A percentile compares a stretch with the other conserved stretches of the same genome.
These are phyloP conservation scores for Drosophila infuscata DNA, from an alignment of 2,888 invertebrate species.

Conservation along the genomic window DNA sequence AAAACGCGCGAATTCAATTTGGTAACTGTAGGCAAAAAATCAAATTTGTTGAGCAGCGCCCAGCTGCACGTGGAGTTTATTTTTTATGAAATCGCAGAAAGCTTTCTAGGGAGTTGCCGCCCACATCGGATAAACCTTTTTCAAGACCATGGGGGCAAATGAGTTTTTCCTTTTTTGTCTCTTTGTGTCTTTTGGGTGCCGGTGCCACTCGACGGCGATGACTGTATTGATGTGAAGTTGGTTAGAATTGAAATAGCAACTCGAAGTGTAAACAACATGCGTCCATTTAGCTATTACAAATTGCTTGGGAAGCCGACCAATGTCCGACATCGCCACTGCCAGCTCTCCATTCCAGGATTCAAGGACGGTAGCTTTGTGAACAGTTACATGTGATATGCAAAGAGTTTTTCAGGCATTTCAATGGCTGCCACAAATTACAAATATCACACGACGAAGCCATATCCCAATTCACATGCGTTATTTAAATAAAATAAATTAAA, in stretches of 20 bases:
- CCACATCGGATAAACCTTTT: slow-evolving; percentile 32
- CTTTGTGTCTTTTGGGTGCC: not conserved
- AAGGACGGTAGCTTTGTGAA: slow-evolving; percentile 8
- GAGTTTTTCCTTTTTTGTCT: slow-evolving; percentile 1
- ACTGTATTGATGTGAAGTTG: slow-evolving; percentile 11
- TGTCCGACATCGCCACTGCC: slow-evolving; percentile 28
- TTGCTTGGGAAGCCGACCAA: slow-evolving; percentile 54
- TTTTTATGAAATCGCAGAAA: slow-evolving; percentile 21
- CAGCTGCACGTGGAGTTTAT: slow-evolving; percentile 8
- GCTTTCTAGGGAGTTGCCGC: slow-evolving; percentile 10
- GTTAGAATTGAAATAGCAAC: not conserved
- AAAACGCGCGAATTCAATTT: slow-evolving; percentile 48
- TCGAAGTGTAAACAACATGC: slow-evolving; percentile 3
- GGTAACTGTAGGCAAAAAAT: slow-evolving; percentile 26
- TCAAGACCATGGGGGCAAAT: slow-evolving; percentile 26
- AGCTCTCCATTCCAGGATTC: not conserved
- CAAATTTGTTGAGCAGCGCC: slow-evolving; percentile 9
- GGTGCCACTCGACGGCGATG: not conserved
- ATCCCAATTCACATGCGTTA: slow-evolving; percentile 5
- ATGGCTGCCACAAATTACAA: slow-evolving; percentile 55
- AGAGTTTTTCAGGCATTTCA: slow-evolving; percentile 28
- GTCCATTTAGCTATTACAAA: slow-evolving; percentile 34
- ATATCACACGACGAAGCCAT: slow-evolving; percentile 49
- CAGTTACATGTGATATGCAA: slow-evolving; percentile 11
- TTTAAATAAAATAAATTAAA: slow-evolving; percentile 11